Base-by-base conservation (phyloP, 2,797 vertebrate species). In the Calcarius lapponicus region DNA sequence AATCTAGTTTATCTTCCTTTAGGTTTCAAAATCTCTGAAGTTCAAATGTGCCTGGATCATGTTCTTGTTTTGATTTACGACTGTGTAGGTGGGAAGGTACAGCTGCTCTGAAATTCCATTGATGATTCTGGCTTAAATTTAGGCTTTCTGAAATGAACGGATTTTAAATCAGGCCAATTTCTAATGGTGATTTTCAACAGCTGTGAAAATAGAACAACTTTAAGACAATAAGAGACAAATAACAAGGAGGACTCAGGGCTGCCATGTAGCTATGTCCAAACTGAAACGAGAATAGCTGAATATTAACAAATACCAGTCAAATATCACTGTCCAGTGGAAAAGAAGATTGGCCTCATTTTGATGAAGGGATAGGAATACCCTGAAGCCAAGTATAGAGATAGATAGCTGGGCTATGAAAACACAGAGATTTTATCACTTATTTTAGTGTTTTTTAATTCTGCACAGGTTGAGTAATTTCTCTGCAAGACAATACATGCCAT, bases 21-120 rank as follows among this genome's bases (percentile, higher is more conserved):
- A 19, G 5, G 67, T 95, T 94, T 86, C 84, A 82, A 76, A 94
- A 62, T 53, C 8, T 70, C n/a, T 72, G 20, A 88, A 87, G 48
- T 76, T 87, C 54, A 72, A 29, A 48, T 62, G 45, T 56, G 29
- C 17, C 45, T 91, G 67, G 45, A 71, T 82, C 64, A 31, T 32
- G 13, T 19, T 80, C 64, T 78, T 74, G 17, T 80, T 82, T 85
- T 72, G n/a, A 81, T 80, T 93, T 87, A 94, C 31, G 36, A 70
- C 32, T 38, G 7, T 51, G 47, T 84, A 91, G 28, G 51, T 70
- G 64, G 86, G 24, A 89, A 87, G 13, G 18, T 91, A 19, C 80
- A 94, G 60, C 51, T 94, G 74, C 40, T 91, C 69, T 91, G 60
- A 91, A 93, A 87, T 91, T 76, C 51, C 29, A 31, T 56, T 64